A percentile compares a stretch with the other conserved stretches of the same genome.
These are phyloP conservation scores for Melospiza melodia DNA, from an alignment of 2,113 vertebrate species.

Conservation along the genomic window DNA sequence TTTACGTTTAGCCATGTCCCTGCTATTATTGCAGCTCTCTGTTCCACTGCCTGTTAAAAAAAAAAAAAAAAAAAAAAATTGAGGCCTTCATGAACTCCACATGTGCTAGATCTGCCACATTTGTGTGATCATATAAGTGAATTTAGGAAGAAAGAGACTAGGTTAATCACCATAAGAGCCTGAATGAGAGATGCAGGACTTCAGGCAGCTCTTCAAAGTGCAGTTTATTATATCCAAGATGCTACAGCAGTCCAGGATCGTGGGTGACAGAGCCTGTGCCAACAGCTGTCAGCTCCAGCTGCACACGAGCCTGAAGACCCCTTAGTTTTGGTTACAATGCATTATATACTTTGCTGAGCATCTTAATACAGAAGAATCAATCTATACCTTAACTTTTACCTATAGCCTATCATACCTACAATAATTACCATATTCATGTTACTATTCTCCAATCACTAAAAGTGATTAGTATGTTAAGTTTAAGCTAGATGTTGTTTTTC, in stretches of 20 bases:
- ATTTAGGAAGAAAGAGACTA: not conserved
- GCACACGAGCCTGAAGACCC: too few relatives aligned
- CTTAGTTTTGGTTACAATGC: too few relatives aligned
- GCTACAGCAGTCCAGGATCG: too few relatives aligned
- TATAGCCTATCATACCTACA: not conserved
- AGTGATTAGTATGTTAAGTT: not conserved
- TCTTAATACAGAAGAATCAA: too few relatives aligned
- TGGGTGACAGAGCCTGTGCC: too few relatives aligned
- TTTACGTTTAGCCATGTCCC: not conserved
- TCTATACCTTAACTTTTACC: not conserved
- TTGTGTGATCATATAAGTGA: not conserved
- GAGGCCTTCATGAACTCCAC: not conserved
- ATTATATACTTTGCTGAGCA: too few relatives aligned
- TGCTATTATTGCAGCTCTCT: not conserved
- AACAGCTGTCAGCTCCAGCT: too few relatives aligned
- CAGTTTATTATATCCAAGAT: too few relatives aligned
- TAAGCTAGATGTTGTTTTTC: not conserved
- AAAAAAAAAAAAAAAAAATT: not conserved
- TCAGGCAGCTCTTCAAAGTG: too few relatives aligned
- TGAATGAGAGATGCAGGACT: too few relatives aligned
- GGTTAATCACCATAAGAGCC: not conserved
- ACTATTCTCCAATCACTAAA: not conserved
- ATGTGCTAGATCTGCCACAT: not conserved
- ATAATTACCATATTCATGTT: not conserved
- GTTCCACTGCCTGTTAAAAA: not conserved